phyloP scores from a whole-genome alignment of 2,113 vertebrate species.

The Uria aalge region DNA sequence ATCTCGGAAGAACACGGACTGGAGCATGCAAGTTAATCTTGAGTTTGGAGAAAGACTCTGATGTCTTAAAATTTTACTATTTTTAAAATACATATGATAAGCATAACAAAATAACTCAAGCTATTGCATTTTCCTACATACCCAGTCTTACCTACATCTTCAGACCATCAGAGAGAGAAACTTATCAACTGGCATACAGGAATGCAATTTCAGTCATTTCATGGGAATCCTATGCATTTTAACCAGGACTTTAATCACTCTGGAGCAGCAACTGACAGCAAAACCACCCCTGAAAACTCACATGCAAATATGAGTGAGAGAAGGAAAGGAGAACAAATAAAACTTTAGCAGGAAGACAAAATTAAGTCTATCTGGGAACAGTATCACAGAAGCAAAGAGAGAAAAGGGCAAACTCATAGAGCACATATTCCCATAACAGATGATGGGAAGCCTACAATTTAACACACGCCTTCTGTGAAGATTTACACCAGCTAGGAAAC shows the following conservation, averaged over 20 bases:
- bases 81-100: neutral
- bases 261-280: neutral
- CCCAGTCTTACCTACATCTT: neutral
- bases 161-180: neutral
- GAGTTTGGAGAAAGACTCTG: neutral
- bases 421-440: neutral
- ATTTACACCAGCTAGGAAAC: neutral
- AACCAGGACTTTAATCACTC: neutral
- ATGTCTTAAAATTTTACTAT: neutral
- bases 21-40: neutral
- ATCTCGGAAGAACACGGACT: neutral
- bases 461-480: neutral
- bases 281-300: neutral
- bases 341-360: conserved; percentile 2
- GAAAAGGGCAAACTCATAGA: neutral
- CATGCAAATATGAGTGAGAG: neutral
- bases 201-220: neutral
- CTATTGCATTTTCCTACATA: neutral
- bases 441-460: neutral
- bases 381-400: neutral
- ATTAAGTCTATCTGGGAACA: neutral
- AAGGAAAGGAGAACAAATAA: neutral
- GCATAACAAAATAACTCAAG: neutral
- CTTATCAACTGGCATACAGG: neutral
- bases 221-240: conserved; percentile 17